Conservation (phyloP, 2,888 invertebrate genomes). For the Himalopsyche japonica region DNA sequence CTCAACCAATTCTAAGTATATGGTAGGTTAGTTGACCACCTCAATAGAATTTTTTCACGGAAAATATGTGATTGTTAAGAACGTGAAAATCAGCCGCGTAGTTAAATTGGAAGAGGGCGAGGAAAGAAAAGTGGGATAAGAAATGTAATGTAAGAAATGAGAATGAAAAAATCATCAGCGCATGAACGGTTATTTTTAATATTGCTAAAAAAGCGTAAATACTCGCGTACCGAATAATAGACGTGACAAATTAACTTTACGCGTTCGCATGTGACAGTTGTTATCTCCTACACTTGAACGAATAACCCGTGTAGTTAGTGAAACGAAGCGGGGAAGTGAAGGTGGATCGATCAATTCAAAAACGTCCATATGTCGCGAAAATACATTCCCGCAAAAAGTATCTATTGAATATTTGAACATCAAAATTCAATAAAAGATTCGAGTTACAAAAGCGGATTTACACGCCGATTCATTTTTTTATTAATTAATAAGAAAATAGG, state of each 20-base stretch:
- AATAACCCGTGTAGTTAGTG: not conserved
- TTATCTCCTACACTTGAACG: not conserved
- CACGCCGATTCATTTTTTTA: not conserved
- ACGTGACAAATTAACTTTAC: not conserved
- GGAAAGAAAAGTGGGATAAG: too few relatives aligned
- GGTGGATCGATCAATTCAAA: not conserved
- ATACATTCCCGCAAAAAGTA: not conserved
- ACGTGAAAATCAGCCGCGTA: too few relatives aligned
- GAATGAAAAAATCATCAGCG: too few relatives aligned
- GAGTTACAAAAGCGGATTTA: not conserved
- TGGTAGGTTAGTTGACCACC: too few relatives aligned
- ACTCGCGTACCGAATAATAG: not conserved
- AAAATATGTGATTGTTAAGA: too few relatives aligned
- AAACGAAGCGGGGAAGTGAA: not conserved
- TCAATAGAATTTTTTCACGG: too few relatives aligned
- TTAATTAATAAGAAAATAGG: too few relatives aligned
- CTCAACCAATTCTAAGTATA: too few relatives aligned
- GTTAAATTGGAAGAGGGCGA: too few relatives aligned
- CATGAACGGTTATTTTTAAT: too few relatives aligned
- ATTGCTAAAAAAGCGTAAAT: too few relatives aligned
- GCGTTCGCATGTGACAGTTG: not conserved
- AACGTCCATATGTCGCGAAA: not conserved
- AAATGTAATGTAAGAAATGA: too few relatives aligned
- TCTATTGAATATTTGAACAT: not conserved
- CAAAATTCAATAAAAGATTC: not conserved